These are phyloP conservation scores for Mobula hypostoma DNA, from an alignment of 2,113 vertebrate genomes.

Conservation along the genomic window DNA sequence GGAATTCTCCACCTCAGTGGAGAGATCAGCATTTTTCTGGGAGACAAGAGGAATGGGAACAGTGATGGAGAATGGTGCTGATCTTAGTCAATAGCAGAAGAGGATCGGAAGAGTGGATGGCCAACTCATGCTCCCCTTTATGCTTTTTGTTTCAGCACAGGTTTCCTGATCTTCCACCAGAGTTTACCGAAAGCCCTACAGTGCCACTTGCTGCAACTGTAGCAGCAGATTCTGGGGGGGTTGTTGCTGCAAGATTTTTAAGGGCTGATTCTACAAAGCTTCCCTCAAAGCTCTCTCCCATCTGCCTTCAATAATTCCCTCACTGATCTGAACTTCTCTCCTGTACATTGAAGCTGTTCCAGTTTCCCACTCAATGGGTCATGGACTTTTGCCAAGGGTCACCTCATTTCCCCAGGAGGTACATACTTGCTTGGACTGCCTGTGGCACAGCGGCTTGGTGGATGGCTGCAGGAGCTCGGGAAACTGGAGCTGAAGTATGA, in stretches of 20 bases:
- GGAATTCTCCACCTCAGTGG: too few relatives aligned
- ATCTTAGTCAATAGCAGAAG: too few relatives aligned
- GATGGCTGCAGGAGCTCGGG: conserved; percentile 43
- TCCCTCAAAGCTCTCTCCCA: background rate
- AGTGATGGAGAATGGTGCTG: too few relatives aligned
- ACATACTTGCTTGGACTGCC: conserved; percentile 61
- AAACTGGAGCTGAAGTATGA: conserved; percentile 53
- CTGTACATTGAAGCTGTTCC: background rate
- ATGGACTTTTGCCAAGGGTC: background rate
- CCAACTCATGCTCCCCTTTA: too few relatives aligned
- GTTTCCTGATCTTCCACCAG: background rate
- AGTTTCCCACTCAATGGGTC: background rate
- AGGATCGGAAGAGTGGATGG: too few relatives aligned
- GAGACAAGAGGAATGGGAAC: too few relatives aligned
- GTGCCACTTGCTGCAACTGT: background rate
- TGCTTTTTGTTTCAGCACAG: background rate
- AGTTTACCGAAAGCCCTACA: background rate
- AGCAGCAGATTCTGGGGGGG: background rate
- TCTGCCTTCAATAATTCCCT: background rate
- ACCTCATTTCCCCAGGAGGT: background rate
- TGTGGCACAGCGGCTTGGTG: conserved; percentile 38
- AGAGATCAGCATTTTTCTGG: too few relatives aligned
- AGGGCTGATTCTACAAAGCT: background rate
- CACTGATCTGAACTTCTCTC: too few relatives aligned
- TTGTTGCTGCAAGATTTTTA: background rate